phyloP scores from a whole-genome alignment of 2,888 invertebrate genomes.

The Pelosia muscerda region DNA sequence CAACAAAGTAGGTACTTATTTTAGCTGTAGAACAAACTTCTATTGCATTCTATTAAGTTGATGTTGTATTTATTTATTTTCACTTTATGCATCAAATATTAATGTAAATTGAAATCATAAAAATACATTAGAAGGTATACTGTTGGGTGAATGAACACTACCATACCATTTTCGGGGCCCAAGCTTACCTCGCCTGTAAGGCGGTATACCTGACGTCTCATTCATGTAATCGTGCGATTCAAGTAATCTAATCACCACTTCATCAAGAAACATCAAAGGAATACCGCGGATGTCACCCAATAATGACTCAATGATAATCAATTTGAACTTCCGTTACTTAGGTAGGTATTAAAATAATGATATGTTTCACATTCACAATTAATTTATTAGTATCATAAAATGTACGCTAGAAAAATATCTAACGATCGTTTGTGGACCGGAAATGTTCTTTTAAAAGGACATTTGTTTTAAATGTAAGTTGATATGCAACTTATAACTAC shows the following conservation, averaged over 20 bases:
- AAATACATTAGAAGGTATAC: too few species aligned
- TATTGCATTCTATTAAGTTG: background rate
- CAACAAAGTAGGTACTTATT: background rate
- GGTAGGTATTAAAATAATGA: constrained; percentile 5
- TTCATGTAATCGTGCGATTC: background rate
- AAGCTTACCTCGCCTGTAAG: background rate
- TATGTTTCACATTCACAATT: constrained; percentile 11
- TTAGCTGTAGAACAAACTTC: background rate
- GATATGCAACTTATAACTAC: constrained; percentile 9
- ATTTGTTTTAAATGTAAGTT: constrained; percentile 13
- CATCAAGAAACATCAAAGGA: background rate
- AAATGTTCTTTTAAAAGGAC: constrained; percentile 10
- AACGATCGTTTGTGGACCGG: constrained; percentile 5
- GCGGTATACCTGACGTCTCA: background rate
- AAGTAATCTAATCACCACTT: background rate
- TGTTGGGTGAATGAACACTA: too few species aligned
- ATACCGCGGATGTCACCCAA: constrained; percentile 10
- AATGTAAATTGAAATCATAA: background rate
- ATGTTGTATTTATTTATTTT: background rate
- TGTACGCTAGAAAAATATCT: background rate
- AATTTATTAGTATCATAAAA: constrained; percentile 16
- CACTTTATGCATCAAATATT: background rate
- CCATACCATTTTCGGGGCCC: background rate
- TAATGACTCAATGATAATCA: background rate
- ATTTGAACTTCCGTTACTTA: constrained; percentile 9